Percentiles rank a stretch among this genome's conserved stretches.
Evolutionary conservation across 35 echinoderm and acorn worm species (phyloP).

Genomic region (Lytechinus variegatus): DNA sequence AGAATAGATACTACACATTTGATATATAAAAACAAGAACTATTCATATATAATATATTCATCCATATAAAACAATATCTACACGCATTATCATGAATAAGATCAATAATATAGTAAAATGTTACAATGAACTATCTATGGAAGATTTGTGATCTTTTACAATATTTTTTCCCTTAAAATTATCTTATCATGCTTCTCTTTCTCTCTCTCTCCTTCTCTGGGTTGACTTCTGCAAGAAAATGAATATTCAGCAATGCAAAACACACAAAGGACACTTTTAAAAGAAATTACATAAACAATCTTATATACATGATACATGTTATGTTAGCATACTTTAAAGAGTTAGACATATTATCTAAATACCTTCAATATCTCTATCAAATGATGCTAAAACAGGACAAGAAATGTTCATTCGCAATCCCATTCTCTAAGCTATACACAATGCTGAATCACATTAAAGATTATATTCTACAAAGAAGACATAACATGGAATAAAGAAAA

Average conservation of each 20-base stretch:
- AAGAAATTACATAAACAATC: slow-evolving; percentile 36
- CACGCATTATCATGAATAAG: background rate
- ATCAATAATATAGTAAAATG: background rate
- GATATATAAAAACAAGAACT: slow-evolving; percentile 4
- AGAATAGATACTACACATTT: background rate
- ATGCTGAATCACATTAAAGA: background rate
- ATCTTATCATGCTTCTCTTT: background rate
- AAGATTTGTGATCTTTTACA: slow-evolving; percentile 36
- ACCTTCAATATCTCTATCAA: background rate
- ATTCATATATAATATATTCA: background rate
- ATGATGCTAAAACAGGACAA: too few species aligned
- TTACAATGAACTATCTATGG: slow-evolving; percentile 37
- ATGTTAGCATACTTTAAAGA: background rate
- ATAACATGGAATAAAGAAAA: background rate
- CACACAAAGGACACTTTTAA: slow-evolving; percentile 41
- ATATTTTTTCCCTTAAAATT: background rate
- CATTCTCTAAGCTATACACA: background rate
- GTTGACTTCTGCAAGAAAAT: background rate
- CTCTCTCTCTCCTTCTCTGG: background rate
- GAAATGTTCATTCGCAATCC: background rate
- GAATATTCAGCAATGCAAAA: slow-evolving; percentile 6
- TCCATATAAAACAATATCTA: slow-evolving; percentile 21
- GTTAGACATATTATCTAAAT: background rate
- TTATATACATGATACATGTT: slow-evolving; percentile 5
- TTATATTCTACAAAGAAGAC: background rate